Evolutionary conservation across 2,797 vertebrate species (phyloP), one percentile per base, ranked within the genome.

Genomic region (Hypotaenidia okinawae): DNA sequence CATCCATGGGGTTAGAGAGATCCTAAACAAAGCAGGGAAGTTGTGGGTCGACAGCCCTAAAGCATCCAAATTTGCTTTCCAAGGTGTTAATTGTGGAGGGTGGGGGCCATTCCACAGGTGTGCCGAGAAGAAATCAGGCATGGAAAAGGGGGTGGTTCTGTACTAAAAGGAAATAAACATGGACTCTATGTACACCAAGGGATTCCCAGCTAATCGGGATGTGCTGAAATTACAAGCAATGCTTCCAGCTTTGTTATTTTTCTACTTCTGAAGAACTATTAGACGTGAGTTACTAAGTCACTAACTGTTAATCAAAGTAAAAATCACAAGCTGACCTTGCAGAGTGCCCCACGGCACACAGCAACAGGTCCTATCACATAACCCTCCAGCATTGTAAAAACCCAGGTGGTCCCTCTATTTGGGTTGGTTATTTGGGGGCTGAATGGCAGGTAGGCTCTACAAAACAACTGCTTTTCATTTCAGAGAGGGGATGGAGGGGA

Each of bases 351-450:
- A 28, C 9, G 35, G 28, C n/a, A 51, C 28, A 21, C 14, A 28
- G 55, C 33, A 77, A 32, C 24, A 68, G 22, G 49, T 43, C 43
- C 54, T 30, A 37, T 47, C 39, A 25, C 28, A 7, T 10, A 27
- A 24, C 49, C 16, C 33, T 49, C 21, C 0, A 0, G 51, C 12
- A 5, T 21, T 2, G 0, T 17, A 43, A 69, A 69, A 70, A 61
- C 13, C 25, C 30, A 1, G 0, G 6, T 23, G 28, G 28, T 45
- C 59, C 28, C 16, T 5, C 52, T 49, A 8, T 15, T 70, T 37
- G 1, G 4, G 47, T 12, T 67, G 45, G 35, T 77, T 49, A n/a
- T 32, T 57, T 28, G 11, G 32, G 13, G 35, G 28, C 30, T 58
- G 25, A 63, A 30, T 7, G 25, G 67, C 22, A 74, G 37, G 18